phyloP scores from a whole-genome alignment of 2,888 invertebrate genomes.

The Cenopis cana region DNA sequence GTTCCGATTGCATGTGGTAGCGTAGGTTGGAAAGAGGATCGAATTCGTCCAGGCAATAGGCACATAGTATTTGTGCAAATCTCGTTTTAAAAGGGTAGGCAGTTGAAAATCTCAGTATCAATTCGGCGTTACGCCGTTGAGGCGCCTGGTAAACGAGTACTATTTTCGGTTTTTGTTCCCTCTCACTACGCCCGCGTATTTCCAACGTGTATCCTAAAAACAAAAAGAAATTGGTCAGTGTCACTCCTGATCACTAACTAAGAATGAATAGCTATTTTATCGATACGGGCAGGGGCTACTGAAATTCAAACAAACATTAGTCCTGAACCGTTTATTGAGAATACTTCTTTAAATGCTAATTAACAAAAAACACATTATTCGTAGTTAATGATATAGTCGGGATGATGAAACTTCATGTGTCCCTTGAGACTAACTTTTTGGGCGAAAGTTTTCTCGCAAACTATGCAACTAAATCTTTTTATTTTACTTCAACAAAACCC shows the following conservation, averaged over 20 bases:
- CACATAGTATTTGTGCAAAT: slow-evolving; percentile 76
- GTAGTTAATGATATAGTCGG: slow-evolving; percentile 31
- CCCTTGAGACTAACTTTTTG: slow-evolving; percentile 73
- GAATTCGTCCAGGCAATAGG: slow-evolving; percentile 74
- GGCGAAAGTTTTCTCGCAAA: slow-evolving; percentile 71
- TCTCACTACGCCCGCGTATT: slow-evolving; percentile 73
- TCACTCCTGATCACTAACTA: slow-evolving; percentile 43
- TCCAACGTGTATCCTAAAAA: slow-evolving; percentile 81
- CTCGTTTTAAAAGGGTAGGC: slow-evolving; percentile 79
- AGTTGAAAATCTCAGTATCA: slow-evolving; percentile 72
- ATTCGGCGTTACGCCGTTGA: slow-evolving; percentile 77
- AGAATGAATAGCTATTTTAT: slow-evolving; percentile 48
- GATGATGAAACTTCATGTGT: slow-evolving; percentile 59
- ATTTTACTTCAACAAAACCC: too few species aligned
- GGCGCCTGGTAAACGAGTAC: slow-evolving; percentile 77
- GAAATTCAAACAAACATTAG: slow-evolving; percentile 47
- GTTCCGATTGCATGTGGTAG: slow-evolving; percentile 70
- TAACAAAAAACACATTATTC: slow-evolving; percentile 11
- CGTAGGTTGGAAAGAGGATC: slow-evolving; percentile 65
- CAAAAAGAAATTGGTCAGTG: slow-evolving; percentile 79
- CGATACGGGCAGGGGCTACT: slow-evolving; percentile 46
- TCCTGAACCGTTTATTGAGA: slow-evolving; percentile 32
- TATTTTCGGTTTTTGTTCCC: slow-evolving; percentile 75
- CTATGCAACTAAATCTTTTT: slow-evolving; percentile 66
- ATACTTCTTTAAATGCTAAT: slow-evolving; percentile 3